Evolutionary conservation across 1,140 invertebrate genomes (phyloP).

Genomic region (Asbolus verrucosus): DNA sequence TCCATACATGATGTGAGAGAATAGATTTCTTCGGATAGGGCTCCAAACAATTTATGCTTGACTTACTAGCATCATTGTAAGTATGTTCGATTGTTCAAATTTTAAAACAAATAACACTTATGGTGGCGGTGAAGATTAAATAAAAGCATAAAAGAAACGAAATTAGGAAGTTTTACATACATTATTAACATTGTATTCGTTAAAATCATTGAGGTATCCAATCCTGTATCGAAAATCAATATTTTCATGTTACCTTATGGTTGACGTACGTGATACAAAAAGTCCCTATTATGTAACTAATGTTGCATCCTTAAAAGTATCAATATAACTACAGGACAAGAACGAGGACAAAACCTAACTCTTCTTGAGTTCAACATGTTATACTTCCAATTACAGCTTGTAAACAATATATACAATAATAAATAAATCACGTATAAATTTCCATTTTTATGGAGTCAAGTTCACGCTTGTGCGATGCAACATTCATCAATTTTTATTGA

Average conservation of each 20-base stretch:
- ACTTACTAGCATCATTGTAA: background rate
- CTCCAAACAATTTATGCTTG: constrained; percentile 17
- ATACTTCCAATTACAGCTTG: constrained; percentile 45
- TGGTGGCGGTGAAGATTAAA: background rate
- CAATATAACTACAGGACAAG: background rate
- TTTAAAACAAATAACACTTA: background rate
- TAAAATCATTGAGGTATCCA: too few species aligned
- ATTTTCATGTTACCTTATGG: too few species aligned
- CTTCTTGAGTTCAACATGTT: constrained; percentile 26
- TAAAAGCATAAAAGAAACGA: too few species aligned
- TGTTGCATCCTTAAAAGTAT: too few species aligned
- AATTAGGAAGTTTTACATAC: too few species aligned
- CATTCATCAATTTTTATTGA: constrained; percentile 49
- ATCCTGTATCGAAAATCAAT: too few species aligned
- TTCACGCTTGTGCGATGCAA: constrained; percentile 40
- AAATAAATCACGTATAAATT: constrained; percentile 51
- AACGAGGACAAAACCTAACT: constrained; percentile 12
- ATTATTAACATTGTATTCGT: too few species aligned
- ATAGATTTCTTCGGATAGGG: constrained; percentile 6
- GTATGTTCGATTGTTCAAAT: constrained; percentile 18
- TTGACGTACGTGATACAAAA: too few species aligned
- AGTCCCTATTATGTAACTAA: too few species aligned
- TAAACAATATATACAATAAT: too few species aligned
- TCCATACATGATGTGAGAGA: constrained; percentile 47
- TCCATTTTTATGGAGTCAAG: constrained; percentile 45